These are phyloP conservation scores for Drosophila paramelanica DNA, from an alignment of 2,888 invertebrate genomes.

Conservation along the genomic window DNA sequence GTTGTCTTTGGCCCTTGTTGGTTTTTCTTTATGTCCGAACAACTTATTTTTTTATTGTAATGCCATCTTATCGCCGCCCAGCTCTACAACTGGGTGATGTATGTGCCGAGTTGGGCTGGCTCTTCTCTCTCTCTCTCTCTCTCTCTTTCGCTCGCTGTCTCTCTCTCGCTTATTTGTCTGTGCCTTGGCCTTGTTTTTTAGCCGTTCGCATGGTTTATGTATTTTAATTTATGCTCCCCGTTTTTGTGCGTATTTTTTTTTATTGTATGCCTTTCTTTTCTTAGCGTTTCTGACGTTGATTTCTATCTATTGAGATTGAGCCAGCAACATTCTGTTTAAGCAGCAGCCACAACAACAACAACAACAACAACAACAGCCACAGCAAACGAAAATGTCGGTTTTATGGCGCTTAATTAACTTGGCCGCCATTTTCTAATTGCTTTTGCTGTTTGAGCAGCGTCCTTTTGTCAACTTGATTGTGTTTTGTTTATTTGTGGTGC, in stretches of 20 bases:
- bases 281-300: constrained; percentile 62
- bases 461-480: constrained; percentile 67
- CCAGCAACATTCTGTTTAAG: constrained; percentile 64
- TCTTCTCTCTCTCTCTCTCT: constrained; percentile 28
- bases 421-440: constrained; percentile 75
- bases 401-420: constrained; percentile 79
- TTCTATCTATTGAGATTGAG: constrained; percentile 78
- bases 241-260: constrained; percentile 31
- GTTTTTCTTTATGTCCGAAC: constrained; percentile 72
- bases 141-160: constrained; percentile 1
- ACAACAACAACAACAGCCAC: constrained; percentile 26
- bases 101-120: constrained; percentile 46
- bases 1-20: constrained; percentile 65
- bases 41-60: constrained; percentile 72
- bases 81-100: constrained; percentile 57
- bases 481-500: constrained; percentile 47
- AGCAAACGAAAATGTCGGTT: constrained; percentile 62
- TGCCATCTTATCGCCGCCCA: constrained; percentile 70
- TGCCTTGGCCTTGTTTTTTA: constrained; percentile 71
- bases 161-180: constrained; percentile 1
- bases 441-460: constrained; percentile 66
- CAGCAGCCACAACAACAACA: constrained; percentile 28
- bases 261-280: constrained; percentile 55
- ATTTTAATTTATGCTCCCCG: constrained; percentile 76
- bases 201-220: constrained; percentile 72